Evolutionary conservation across 1,140 invertebrate genomes (phyloP), one percentile per base, ranked within the genome.

Genomic region (Bombus balteatus): DNA sequence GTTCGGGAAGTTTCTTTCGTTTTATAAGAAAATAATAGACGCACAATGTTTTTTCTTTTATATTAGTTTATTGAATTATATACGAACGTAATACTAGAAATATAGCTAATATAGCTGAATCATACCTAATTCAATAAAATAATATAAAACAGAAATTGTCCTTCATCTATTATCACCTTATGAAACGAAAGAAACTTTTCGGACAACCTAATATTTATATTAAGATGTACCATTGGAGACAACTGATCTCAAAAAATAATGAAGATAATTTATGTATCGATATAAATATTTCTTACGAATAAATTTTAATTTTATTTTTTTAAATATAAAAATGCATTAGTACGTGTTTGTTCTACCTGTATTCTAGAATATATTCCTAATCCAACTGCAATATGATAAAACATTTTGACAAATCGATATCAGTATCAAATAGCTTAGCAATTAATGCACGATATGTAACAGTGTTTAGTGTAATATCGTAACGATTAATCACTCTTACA

Each of bases 361-460:
- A 91, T n/a, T 73, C 39, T 76, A 32, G 59, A 79, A 57, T 94
- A 94, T 62, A 91, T 53, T 15, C 91, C 91, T 47, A 94, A 81
- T n/a, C 25, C 25, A 76, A 87, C 82, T 25, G 89, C 91, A 76
- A 89, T 92, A 41, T 89, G 81, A 78, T 92, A 89, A 94, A 68
- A 22, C 90, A 86, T 85, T 86, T 87, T 3, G 91, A 78, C 37
- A 93, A 74, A 66, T 43, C 25, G 43, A 83, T 37, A 77, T 94
- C 78, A 10, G 37, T 41, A 12, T 89, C 62, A 80, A 92, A 81
- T 66, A 94, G 34, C 34, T 62, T 65, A 66, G 70, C 41, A 39
- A 92, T 84, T 9, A 93, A 9, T 53, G 89, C 83, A 80, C 91
- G 85, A 72, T 89, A 90, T 10, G 86, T 89, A 74, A 22, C 39